Base-by-base conservation (phyloP, 2,888 invertebrate species). In the Agrotis ipsilon region DNA sequence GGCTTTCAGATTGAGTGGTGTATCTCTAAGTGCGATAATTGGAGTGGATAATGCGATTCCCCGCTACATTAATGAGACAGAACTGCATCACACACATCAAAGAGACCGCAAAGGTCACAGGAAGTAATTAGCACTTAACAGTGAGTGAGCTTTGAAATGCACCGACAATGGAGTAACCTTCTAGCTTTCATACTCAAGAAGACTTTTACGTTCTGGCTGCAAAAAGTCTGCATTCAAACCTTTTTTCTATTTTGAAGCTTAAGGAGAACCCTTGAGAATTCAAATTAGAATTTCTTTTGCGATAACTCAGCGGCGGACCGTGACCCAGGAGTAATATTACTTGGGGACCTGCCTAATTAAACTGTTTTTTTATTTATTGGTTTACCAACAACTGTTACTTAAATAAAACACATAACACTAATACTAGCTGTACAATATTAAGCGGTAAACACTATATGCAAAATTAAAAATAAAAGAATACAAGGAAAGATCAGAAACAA, bases 1-100 rank as follows among this genome's bases (percentile, higher is more conserved):
- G 32, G 32, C 32, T 32, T 32, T 32, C 32, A 32, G 32, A 6
- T 32, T 32, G 32, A 32, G 32, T 32, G 19, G 18, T 19, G 7
- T 64, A 32, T 32, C 18, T 5, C 45, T 32, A 46, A 65, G 65
- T 65, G 46, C 46, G 4, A 18, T 48, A 14, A 65, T 21, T 11
- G 11, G 19, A 6, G 18, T 32, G 18, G 46, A 18, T 65, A 32
- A 65, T 32, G 21, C 1, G 14, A 65, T 48, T 64, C 63, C 18
- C 9, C 21, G 14, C 18, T 32, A 52, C 11, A 27, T 16, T 61
- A 19, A 32, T 19, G 61, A 13, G 7, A 21, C 11, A 55, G 21
- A 21, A 21, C 27, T 49, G 32, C 18, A 7, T 21, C 4, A 6
- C 32, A 24, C 9, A 27, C 18, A 19, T 64, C 5, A 65, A 63